These are phyloP conservation scores for Distichodus sexfasciatus DNA, from an alignment of 2,797 vertebrate genomes.

Conservation along the genomic window DNA sequence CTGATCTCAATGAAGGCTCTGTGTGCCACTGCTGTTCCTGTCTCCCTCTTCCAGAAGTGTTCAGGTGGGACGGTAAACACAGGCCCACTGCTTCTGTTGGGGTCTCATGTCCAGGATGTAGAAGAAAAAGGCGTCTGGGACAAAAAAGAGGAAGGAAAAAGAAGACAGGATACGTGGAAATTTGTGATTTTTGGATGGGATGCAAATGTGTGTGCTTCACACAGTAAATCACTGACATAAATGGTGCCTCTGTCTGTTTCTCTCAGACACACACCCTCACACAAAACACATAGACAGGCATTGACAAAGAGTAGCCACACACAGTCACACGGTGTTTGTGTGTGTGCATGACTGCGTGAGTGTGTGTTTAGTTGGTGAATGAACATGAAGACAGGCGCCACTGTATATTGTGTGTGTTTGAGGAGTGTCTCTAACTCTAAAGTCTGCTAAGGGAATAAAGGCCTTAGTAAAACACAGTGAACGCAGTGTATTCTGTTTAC, in stretches of 20 bases:
- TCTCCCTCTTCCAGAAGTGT: constrained; percentile 12
- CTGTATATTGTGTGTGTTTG: constrained; percentile 53
- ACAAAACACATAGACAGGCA: constrained; percentile 22
- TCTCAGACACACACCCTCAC: constrained; percentile 13
- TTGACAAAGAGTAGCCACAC: constrained; percentile 25
- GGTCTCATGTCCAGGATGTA: constrained; percentile 46
- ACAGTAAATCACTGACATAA: constrained; percentile 34
- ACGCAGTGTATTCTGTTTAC: constrained; percentile 38
- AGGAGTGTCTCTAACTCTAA: constrained; percentile 45
- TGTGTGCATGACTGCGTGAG: constrained; percentile 32
- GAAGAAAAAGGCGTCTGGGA: constrained; percentile 42
- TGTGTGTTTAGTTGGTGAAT: constrained; percentile 45
- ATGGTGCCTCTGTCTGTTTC: constrained; percentile 39
- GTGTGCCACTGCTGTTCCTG: constrained; percentile 40
- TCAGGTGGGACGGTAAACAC: constrained; percentile 29
- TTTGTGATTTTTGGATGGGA: neutral
- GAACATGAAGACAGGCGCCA: constrained; percentile 51
- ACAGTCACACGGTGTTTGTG: constrained; percentile 32
- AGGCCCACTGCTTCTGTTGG: constrained; percentile 43
- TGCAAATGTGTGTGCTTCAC: constrained; percentile 27
- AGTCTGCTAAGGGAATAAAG: constrained; percentile 38
- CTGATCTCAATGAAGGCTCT: constrained; percentile 52
- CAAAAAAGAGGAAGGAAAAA: constrained; percentile 22
- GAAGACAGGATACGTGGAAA: constrained; percentile 11
- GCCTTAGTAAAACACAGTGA: constrained; percentile 40